A percentile compares a stretch with the other conserved stretches of the same genome.
Evolutionary conservation across 2,113 vertebrate species (phyloP).

Genomic region (Nymphicus hollandicus): DNA sequence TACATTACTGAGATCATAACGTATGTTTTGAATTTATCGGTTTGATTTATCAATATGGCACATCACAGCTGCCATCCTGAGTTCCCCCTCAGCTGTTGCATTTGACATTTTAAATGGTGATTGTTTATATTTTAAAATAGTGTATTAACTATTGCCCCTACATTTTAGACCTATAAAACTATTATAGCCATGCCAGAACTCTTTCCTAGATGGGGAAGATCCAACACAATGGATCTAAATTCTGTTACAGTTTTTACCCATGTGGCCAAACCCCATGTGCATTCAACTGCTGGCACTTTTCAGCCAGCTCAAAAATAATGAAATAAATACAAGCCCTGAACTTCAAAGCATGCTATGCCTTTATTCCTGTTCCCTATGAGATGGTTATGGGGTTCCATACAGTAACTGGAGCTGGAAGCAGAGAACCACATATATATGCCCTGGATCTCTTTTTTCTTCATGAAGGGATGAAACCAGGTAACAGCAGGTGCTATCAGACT

Average conservation of each 20-base stretch:
- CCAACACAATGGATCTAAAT: not conserved
- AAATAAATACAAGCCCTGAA: not conserved
- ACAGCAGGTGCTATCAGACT: not conserved
- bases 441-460: not conserved
- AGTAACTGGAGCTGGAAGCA: not conserved
- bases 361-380: not conserved
- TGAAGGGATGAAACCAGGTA: not conserved
- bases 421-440: not conserved
- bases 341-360: not conserved
- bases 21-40: not conserved
- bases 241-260: not conserved
- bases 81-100: not conserved
- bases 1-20: slow-evolving; percentile 17
- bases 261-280: not conserved
- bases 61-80: slow-evolving; percentile 8
- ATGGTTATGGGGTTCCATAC: not conserved
- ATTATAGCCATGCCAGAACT: not conserved
- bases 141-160: not conserved
- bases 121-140: not conserved
- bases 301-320: not conserved
- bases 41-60: slow-evolving; percentile 35
- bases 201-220: not conserved
- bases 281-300: not conserved
- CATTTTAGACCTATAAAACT: slow-evolving; percentile 1
- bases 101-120: not conserved